These are phyloP conservation scores for Zaprionus africanus DNA, from an alignment of 1,140 invertebrate genomes.

Conservation along the genomic window DNA sequence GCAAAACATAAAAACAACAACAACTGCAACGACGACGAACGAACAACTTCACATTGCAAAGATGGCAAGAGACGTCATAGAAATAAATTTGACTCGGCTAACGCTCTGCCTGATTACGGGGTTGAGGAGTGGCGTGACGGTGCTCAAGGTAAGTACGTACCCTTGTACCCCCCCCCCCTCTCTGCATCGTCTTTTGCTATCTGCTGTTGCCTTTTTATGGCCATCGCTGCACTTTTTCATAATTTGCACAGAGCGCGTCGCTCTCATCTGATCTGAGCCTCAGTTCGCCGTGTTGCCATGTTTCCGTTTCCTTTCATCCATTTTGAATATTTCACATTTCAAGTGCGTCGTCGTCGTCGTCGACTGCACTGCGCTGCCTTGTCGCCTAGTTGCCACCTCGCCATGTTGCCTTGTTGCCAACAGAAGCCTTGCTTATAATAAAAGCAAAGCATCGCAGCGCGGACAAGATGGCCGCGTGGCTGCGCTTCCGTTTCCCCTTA, in stretches of 20 bases:
- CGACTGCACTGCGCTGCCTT: slow-evolving; percentile 14
- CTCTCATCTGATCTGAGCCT: slow-evolving; percentile 10
- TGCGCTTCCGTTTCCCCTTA: slow-evolving; percentile 7
- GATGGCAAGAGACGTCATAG: slow-evolving; percentile 84
- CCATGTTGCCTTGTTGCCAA: slow-evolving; percentile 23
- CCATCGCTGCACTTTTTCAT: slow-evolving; percentile 55
- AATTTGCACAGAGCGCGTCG: slow-evolving; percentile 51
- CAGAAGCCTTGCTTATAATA: slow-evolving; percentile 28
- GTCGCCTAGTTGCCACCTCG: slow-evolving; percentile 18
- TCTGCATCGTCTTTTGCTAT: slow-evolving; percentile 1
- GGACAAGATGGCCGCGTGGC: slow-evolving; percentile 1
- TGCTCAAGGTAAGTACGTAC: slow-evolving; percentile 79
- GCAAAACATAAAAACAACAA: slow-evolving; percentile 34
- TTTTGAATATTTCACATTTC: slow-evolving; percentile 56
- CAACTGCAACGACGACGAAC: slow-evolving; percentile 27
- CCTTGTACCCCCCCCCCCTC: neutral
- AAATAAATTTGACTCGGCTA: slow-evolving; percentile 84
- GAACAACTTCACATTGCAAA: slow-evolving; percentile 59
- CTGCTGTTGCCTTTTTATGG: slow-evolving; percentile 61
- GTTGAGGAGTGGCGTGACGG: slow-evolving; percentile 84
- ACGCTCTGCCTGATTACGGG: slow-evolving; percentile 84
- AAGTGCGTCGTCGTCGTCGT: slow-evolving; percentile 51
- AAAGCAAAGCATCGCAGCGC: slow-evolving; percentile 28
- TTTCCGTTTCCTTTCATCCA: slow-evolving; percentile 56
- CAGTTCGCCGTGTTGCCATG: slow-evolving; percentile 46